Percentiles rank a stretch among this genome's conserved stretches.
Evolutionary conservation across 1,140 invertebrate genomes (phyloP).

Genomic region (Drosophila pruinosa): DNA sequence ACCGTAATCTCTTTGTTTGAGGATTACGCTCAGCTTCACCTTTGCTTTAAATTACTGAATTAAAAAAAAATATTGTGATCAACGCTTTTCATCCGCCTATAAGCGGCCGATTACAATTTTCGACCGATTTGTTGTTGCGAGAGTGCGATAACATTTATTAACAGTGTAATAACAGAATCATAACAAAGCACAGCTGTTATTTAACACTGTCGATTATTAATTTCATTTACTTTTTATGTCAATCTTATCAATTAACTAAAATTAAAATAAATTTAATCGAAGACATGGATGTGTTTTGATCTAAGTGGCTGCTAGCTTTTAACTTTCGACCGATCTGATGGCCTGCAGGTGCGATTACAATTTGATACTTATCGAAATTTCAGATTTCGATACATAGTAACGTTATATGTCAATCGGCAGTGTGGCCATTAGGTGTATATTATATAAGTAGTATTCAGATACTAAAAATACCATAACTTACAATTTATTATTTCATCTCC

Average conservation of each 20-base stretch:
- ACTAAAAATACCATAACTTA: too few species aligned
- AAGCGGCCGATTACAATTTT: conserved; percentile 40
- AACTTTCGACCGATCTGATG: neutral
- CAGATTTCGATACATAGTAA: neutral
- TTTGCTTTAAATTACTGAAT: conserved; percentile 38
- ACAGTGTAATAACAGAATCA: conserved; percentile 9
- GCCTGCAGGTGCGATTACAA: neutral
- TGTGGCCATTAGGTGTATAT: neutral
- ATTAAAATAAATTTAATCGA: neutral
- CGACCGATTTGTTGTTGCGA: conserved; percentile 37
- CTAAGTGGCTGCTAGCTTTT: neutral
- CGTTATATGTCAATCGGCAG: neutral
- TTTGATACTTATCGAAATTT: neutral
- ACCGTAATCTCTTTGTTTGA: conserved; percentile 30
- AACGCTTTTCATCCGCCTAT: conserved; percentile 45
- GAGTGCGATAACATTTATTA: conserved; percentile 38
- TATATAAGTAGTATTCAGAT: too few species aligned
- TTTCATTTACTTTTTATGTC: neutral
- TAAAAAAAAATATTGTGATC: conserved; percentile 31
- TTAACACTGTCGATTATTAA: conserved; percentile 12
- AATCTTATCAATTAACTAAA: neutral
- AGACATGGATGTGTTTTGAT: neutral
- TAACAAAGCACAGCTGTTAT: conserved; percentile 32
- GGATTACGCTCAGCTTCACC: conserved; percentile 22
- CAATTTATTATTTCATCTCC: too few species aligned